Percentiles rank a stretch among this genome's conserved stretches.
Conservation (phyloP, 2,113 vertebrate genomes). For the Ceyx melanurus region DNA sequence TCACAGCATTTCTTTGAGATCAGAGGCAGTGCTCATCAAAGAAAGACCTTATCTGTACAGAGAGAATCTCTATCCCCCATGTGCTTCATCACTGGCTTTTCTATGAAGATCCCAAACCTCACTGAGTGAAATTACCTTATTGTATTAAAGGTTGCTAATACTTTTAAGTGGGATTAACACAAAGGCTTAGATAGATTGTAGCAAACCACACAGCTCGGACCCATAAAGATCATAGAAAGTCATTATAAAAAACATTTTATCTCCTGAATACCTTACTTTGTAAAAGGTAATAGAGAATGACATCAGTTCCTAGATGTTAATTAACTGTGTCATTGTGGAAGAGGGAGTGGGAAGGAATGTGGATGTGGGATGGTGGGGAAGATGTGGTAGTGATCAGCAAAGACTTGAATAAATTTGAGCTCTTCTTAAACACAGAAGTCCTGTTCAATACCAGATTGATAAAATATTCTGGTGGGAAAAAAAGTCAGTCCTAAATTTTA, state of each 20-base stretch:
- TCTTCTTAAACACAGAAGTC: background rate
- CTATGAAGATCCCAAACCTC: background rate
- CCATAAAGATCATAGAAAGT: background rate
- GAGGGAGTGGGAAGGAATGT: background rate
- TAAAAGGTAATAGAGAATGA: background rate
- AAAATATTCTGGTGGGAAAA: background rate
- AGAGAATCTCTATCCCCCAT: background rate
- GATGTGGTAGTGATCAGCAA: background rate
- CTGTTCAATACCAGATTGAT: background rate
- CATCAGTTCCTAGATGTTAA: background rate
- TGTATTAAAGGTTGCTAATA: background rate
- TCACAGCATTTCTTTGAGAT: background rate
- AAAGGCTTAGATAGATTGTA: background rate
- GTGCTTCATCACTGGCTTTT: background rate
- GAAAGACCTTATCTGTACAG: background rate
- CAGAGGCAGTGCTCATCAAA: slow-evolving; percentile 35
- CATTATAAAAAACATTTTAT: background rate
- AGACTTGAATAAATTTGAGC: background rate
- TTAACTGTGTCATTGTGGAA: background rate
- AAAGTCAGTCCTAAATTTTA: background rate
- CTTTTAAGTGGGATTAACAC: background rate
- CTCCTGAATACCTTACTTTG: background rate
- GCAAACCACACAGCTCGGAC: background rate
- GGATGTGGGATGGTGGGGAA: background rate
- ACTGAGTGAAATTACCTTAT: background rate